Base-by-base conservation (phyloP, 1,140 invertebrate genomes). In the Drosophila prosaltans region DNA sequence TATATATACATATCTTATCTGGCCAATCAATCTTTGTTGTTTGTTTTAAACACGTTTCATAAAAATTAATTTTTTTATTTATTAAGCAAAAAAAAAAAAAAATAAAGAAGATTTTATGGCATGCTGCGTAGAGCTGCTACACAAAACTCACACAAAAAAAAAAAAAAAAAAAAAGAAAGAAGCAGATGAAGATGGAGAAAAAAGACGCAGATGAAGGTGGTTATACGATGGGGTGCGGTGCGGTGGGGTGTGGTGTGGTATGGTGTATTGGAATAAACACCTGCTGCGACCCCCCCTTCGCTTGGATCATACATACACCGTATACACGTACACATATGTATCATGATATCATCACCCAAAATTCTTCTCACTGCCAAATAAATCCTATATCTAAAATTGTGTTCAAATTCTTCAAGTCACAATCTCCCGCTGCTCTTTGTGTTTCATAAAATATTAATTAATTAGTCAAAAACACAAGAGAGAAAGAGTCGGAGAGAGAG, bases 391-490 rank as follows among this genome's bases (percentile, higher is more conserved):
- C 83, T 80, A 88, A 88, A 88, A 83, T 75, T 83, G 89, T 89
- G 54, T 89, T 85, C 55, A 89, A 89, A 84, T 89, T 81, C 84
- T 88, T 89, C 57, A 59, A 63, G 63, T 48, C 24, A 69, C 60
- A 72, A 72, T 77, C 63, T 79, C 83, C 84, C 84, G 77, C 80
- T 84, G 80, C 60, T 80, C 45, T 51, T 51, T 89, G 40, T 83
- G 83, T 88, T 88, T 89, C 84, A 89, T 89, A 89, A 89, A 89
- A 89, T 89, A 89, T 89, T 89, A 89, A 89, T 89, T 89, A 89
- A 89, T 89, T 89, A 90, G 84, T 72, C 65, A 51, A 59, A 69
- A 66, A 74, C 43, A 59, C 63, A 69, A 74, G 68, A 72, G 69
- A 88, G 84, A 88, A 83, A 89, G 84, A 80, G 80, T 81, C 74